Conservation (phyloP, 2,113 vertebrate species). For the Ginglymostoma cirratum region DNA sequence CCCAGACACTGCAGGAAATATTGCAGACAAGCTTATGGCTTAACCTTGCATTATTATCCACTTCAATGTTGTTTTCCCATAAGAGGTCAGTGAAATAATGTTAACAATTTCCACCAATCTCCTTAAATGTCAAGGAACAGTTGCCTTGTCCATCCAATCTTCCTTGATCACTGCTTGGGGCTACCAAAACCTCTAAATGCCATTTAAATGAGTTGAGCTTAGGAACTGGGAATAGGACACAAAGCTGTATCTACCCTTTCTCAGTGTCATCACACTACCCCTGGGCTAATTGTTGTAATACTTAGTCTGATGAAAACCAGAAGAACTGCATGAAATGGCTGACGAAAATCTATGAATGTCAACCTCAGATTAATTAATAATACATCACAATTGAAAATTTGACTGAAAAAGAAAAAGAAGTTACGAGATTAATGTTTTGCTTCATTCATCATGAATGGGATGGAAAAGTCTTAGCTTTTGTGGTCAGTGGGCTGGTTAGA, state of each 20-base stretch:
- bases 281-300: no score
- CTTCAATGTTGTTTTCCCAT: not conserved
- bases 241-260: not conserved
- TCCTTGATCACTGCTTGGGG: not conserved
- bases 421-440: no score
- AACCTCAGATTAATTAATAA: no score
- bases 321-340: no score
- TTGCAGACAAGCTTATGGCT: not conserved
- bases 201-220: not conserved
- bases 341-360: no score
- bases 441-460: no score
- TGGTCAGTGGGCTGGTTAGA: no score
- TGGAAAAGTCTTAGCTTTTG: no score
- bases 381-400: no score
- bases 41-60: not conserved
- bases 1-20: not conserved
- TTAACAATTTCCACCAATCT: not conserved
- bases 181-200: not conserved
- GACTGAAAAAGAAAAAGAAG: no score
- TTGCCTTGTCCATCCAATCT: not conserved
- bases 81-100: not conserved
- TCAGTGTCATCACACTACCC: no score
- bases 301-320: no score
- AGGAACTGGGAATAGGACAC: not conserved
- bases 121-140: not conserved